A percentile compares a stretch with the other conserved stretches of the same genome.
These are phyloP conservation scores for Leptobrachium leishanense DNA, from an alignment of 2,113 vertebrate genomes.

Conservation along the genomic window DNA sequence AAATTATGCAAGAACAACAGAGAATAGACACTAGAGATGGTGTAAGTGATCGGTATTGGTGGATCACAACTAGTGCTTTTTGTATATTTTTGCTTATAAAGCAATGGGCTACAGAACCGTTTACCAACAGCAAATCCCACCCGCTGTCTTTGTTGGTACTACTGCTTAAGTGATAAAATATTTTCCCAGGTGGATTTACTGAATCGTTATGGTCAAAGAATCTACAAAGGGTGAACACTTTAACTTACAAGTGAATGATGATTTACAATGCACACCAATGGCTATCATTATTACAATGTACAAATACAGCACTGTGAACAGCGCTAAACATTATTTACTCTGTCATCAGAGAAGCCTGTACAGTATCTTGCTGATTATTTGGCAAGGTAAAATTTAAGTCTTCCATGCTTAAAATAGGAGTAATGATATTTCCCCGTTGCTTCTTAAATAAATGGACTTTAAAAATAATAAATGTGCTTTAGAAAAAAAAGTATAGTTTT, in stretches of 20 bases:
- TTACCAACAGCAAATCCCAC: too few relatives aligned
- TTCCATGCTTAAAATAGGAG: constrained; percentile 52
- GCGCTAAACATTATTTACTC: constrained; percentile 62
- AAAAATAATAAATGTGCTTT: too few relatives aligned
- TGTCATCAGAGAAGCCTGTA: constrained; percentile 68
- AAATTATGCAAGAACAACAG: too few relatives aligned
- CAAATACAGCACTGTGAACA: constrained; percentile 61
- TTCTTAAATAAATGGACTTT: too few relatives aligned
- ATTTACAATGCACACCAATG: constrained; percentile 63
- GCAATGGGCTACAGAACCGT: too few relatives aligned
- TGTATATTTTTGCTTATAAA: too few relatives aligned
- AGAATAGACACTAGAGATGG: too few relatives aligned
- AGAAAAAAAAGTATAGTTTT: too few relatives aligned
- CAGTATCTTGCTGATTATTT: constrained; percentile 68
- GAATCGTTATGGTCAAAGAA: neutral
- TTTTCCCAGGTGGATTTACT: neutral
- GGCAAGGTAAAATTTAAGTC: constrained; percentile 66
- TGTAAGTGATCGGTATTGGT: too few relatives aligned
- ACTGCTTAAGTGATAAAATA: neutral
- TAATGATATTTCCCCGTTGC: too few relatives aligned
- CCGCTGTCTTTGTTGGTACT: neutral
- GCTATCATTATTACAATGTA: constrained; percentile 58
- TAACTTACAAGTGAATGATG: constrained; percentile 7
- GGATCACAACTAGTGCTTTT: too few relatives aligned
- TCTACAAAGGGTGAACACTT: constrained; percentile 21